Base-by-base conservation (phyloP, 1,140 invertebrate species). In the Orchesella cincta region DNA sequence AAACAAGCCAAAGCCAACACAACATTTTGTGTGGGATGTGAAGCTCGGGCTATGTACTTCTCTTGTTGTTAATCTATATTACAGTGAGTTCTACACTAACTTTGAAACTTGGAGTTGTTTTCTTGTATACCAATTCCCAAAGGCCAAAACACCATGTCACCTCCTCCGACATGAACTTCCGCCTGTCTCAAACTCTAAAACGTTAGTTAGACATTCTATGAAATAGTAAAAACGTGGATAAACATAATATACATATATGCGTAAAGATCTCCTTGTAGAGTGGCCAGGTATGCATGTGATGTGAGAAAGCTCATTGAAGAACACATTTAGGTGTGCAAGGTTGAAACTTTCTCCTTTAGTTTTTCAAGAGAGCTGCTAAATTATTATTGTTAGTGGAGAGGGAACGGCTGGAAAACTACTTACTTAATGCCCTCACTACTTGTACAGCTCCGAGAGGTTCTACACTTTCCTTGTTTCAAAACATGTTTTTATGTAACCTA, bases 131-230 rank as follows among this genome's bases (percentile, higher is more conserved):
- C 26, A 67, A 67, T 67, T 67, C 62, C 62, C 62, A 67, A 67
- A 67, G 62, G 62, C 28, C 62, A 67, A 67, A 67, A 67, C 62
- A 67, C 62, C 62, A 67, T 67, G 62, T 67, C 62, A 67, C 62
- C 62, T 67, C 12, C 62, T 33, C 62, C 62, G 62, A 31, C 62
- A 67, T 67, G 62, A 67, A 67, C 62, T 67, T 67, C 62, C 62
- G 62, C 8, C 62, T 67, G 31, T 33, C 31, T n/a, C 52, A 57
- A 57, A n/a, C 8, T 57, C 54, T 57, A 12, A 57, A 57, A 57
- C 54, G 8, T 8, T 46, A 46, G 8, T 20, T 46, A 46, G 8
- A 46, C 8, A 12, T 12, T 46, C 20, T 46, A 46, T 20, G 39
- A 12, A 46, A 46, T 46, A 46, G 8, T 46, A 46, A 46, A 57